Percentiles rank a stretch among this genome's conserved stretches.
phyloP scores from a whole-genome alignment of 2,113 vertebrate genomes.

The Paramisgurnus dabryanus region DNA sequence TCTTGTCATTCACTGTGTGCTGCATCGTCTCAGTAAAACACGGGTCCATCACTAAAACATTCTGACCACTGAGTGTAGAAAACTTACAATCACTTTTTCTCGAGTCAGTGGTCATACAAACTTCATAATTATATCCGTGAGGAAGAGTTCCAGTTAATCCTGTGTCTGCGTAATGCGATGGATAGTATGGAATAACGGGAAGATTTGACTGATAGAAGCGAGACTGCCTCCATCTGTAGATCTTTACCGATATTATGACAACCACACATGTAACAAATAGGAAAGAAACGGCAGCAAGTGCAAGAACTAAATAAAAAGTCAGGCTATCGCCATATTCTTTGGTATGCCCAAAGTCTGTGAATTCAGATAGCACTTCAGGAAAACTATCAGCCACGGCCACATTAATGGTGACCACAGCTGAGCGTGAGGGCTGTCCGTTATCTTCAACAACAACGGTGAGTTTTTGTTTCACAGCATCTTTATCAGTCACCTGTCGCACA shows the following conservation, averaged over 20 bases:
- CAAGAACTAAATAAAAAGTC: conserved; percentile 30
- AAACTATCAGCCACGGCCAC: conserved; percentile 27
- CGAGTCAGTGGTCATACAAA: conserved; percentile 44
- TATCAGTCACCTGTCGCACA: conserved; percentile 36
- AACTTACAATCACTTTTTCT: conserved; percentile 48
- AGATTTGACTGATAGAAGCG: conserved; percentile 32
- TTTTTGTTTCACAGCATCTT: conserved; percentile 33
- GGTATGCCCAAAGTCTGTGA: neutral
- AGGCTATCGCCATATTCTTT: neutral
- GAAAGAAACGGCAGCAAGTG: conserved; percentile 47
- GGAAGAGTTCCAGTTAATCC: conserved; percentile 54
- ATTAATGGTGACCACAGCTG: conserved; percentile 36
- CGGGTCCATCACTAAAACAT: conserved; percentile 35
- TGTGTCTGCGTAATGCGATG: conserved; percentile 45
- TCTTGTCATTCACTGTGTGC: neutral
- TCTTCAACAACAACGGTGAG: conserved; percentile 43
- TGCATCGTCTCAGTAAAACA: conserved; percentile 34
- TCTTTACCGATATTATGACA: conserved; percentile 56
- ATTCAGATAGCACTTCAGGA: conserved; percentile 25
- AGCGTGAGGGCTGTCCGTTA: conserved; percentile 42
- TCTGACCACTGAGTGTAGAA: conserved; percentile 45
- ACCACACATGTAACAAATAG: conserved; percentile 68
- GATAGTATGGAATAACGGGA: conserved; percentile 48
- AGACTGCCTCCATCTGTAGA: conserved; percentile 47
- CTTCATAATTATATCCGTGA: conserved; percentile 52